Percentiles rank a stretch among this genome's conserved stretches.
These are phyloP conservation scores for Myotis daubentonii DNA, from an alignment of 2,797 vertebrate genomes.

Conservation along the genomic window DNA sequence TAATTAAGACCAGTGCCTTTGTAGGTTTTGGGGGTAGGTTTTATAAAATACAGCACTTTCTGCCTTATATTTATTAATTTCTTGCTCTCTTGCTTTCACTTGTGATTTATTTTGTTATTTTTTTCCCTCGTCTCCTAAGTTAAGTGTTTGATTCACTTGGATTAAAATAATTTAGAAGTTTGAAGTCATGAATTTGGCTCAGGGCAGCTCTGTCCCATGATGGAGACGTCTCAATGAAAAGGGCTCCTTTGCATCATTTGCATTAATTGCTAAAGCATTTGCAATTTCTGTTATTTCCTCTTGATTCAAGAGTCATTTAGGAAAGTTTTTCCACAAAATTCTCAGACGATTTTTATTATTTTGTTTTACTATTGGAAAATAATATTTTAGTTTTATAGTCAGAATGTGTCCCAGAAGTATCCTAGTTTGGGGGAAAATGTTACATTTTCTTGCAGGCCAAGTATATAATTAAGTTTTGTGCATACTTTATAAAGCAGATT, in stretches of 20 bases:
- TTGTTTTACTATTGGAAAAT: constrained; percentile 42
- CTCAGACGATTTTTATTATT: constrained; percentile 59
- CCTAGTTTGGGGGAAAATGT: background rate
- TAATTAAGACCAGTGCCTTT: background rate
- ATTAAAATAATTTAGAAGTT: constrained; percentile 53
- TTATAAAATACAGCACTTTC: background rate
- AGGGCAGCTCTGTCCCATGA: background rate
- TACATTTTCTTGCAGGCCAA: constrained; percentile 37
- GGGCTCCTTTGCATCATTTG: constrained; percentile 52
- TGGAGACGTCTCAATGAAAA: constrained; percentile 47
- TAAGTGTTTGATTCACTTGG: constrained; percentile 22
- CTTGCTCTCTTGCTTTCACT: background rate
- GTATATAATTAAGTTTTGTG: constrained; percentile 31
- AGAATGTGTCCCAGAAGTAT: background rate
- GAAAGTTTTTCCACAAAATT: background rate
- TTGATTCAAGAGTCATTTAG: constrained; percentile 66
- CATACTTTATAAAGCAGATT: background rate
- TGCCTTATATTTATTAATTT: background rate
- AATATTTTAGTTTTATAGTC: constrained; percentile 43
- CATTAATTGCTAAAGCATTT: constrained; percentile 60
- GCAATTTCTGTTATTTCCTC: constrained; percentile 61
- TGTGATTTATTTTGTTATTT: constrained; percentile 17
- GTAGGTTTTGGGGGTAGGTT: background rate
- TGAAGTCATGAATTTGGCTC: constrained; percentile 1
- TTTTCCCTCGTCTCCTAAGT: constrained; percentile 3